Conservation (phyloP, 2,113 vertebrate species). For the Verasper variegatus region DNA sequence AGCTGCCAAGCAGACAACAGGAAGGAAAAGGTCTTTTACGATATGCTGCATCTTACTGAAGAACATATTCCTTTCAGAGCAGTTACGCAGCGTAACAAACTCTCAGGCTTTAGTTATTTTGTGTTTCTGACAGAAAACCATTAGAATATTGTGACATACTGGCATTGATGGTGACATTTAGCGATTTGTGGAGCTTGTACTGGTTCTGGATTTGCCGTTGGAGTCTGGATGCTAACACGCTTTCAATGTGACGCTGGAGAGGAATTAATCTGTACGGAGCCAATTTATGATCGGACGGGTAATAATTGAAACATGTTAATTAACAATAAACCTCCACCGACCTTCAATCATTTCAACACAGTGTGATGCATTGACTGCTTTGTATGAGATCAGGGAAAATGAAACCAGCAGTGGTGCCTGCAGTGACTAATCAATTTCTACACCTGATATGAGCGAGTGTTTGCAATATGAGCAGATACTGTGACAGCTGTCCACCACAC, state of each 20-base stretch:
- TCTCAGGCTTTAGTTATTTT: not conserved
- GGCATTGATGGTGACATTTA: conserved; percentile 13
- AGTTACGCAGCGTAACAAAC: not conserved
- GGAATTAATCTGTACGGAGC: conserved; percentile 31
- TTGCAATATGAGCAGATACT: conserved; percentile 46
- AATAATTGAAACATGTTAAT: conserved; percentile 48
- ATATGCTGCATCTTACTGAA: not conserved
- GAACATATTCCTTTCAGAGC: not conserved
- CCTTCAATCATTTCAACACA: conserved; percentile 43
- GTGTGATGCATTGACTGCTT: conserved; percentile 12
- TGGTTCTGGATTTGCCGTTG: conserved; percentile 17
- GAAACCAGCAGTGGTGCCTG: conserved; percentile 16
- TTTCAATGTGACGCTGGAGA: conserved; percentile 26
- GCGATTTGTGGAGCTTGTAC: not conserved
- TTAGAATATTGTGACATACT: not conserved
- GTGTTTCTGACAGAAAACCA: conserved; percentile 9
- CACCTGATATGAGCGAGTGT: conserved; percentile 28
- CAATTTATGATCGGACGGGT: conserved; percentile 10
- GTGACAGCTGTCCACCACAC: conserved; percentile 1
- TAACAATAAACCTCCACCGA: conserved; percentile 45
- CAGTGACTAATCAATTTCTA: conserved; percentile 46
- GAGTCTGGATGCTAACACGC: conserved; percentile 9
- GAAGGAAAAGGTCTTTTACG: not conserved
- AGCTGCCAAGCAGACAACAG: not conserved
- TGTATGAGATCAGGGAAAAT: conserved; percentile 24